Conservation (phyloP, 2,888 invertebrate species). For the Stenchaetothrips biformis region DNA sequence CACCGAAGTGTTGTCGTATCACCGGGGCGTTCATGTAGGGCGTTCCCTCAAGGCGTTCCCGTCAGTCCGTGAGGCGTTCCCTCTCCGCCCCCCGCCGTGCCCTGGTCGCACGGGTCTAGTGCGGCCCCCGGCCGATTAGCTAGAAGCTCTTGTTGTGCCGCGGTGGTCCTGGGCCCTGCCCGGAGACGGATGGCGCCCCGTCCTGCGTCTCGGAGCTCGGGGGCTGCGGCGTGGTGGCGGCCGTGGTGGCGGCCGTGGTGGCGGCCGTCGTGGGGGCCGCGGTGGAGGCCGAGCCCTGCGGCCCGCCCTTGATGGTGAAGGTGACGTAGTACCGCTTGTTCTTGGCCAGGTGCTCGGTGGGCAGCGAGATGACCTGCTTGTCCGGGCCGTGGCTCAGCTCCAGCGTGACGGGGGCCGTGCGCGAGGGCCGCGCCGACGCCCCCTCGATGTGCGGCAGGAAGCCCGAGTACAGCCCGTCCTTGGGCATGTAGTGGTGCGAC, state of each 20-base stretch:
- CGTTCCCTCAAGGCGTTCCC: not conserved
- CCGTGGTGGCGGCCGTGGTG: not conserved
- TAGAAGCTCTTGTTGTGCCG: slow-evolving; percentile 13
- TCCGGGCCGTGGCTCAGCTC: slow-evolving; percentile 80
- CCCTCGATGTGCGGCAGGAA: slow-evolving; percentile 65
- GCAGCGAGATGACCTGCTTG: slow-evolving; percentile 80
- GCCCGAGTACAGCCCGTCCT: slow-evolving; percentile 54
- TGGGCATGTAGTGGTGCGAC: slow-evolving; percentile 75
- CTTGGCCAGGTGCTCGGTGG: slow-evolving; percentile 79
- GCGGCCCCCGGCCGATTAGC: slow-evolving; percentile 19
- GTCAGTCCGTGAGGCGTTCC: not conserved
- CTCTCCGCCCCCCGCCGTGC: not conserved
- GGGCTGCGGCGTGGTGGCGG: not conserved
- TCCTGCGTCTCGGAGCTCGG: not conserved
- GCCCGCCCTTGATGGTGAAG: slow-evolving; percentile 74
- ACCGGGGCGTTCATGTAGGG: too few relatives aligned
- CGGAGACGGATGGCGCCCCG: not conserved
- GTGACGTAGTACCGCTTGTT: slow-evolving; percentile 89
- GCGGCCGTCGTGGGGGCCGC: not conserved
- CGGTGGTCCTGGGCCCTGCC: not conserved
- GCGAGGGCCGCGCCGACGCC: slow-evolving; percentile 40
- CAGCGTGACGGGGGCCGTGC: slow-evolving; percentile 47
- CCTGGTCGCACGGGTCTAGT: slow-evolving; percentile 10
- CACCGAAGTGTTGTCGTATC: too few relatives aligned
- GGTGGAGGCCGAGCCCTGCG: not conserved